Evolutionary conservation across 2,888 invertebrate genomes (phyloP), one percentile per base, ranked within the genome.

Genomic region (Hetaerina titia): DNA sequence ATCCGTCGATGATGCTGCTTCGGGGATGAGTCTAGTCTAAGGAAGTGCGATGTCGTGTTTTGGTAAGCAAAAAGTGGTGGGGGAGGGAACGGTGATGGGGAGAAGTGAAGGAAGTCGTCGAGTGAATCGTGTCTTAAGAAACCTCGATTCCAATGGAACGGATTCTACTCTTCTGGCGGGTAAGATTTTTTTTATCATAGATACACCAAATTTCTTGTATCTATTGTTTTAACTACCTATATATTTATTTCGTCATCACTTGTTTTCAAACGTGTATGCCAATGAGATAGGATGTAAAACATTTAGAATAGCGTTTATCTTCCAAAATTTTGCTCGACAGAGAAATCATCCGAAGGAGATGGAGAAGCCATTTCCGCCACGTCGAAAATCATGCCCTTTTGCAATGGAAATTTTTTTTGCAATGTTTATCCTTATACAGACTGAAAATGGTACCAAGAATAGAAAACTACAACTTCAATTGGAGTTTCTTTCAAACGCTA

Each of bases 1-100:
- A 92, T 92, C 92, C 69, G 92, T 92, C 92, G 92, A 92, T 92
- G 92, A 92, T 64, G 92, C 56, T 17, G 9, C 58, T 58, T 57
- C 11, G 22, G n/a, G 17, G 92, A 90, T 45, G 90, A 69, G 81
- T 15, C 31, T 56, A 69, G 22, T 74, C 69, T 69, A 56, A 92
- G 92, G 92, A 74, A 92, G 92, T 69, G 81, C 81, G 81, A 8
- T 13, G 81, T 25, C 31, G 81, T 81, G 63, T 92, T 69, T 45
- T 69, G 56, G 64, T 56, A 92, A 64, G 90, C 60, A 31, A n/a
- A 56, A n/a, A n/a, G 89, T 45, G 56, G 31, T 89, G 89, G 31
- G 88, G 31, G n/a, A 8, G 87, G 87, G 19, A 25, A 13, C 0
- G 81, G 13, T n/a, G 7, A 45, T 11, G 56, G 22, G 88, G 45